Base-by-base conservation (phyloP, 92 coral and sea anemone genomes). In the Porites rus region DNA sequence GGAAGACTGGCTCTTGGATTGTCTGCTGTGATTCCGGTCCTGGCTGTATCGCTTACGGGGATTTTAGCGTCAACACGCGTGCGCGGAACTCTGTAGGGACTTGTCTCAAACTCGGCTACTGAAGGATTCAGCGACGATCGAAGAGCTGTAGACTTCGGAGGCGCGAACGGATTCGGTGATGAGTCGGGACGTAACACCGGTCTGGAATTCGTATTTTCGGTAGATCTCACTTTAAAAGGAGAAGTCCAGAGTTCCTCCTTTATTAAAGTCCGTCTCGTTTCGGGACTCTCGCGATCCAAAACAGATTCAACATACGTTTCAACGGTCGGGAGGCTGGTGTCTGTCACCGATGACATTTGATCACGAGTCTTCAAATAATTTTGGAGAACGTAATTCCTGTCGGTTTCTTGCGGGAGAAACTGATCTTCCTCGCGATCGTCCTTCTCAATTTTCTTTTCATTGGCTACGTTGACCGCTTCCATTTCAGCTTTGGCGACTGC, bases 401-500 rank as follows among this genome's bases (percentile, higher is more conserved):
- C 65, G 11, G n/a, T 65, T 69, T 81, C 86, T 16, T 72, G 50
- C 10, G 77, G 86, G 46, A 72, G 31, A 43, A 18, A 46, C 58
- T 72, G 9, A 50, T 22, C 51, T 69, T 46, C 58, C 77, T 2
- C 1, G 59, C 2, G 19, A 66, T 18, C 5, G 10, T n/a, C 28
- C 7, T 10, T 66, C 22, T 77, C 70, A 38, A 28, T 28, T 28
- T 28, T 28, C 81, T 17, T 69, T 58, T 77, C 76, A 59, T 82
- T 70, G 17, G 67, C 22, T 74, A 70, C 72, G 1, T 56, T 80
- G 18, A 80, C 59, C 18, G 84, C 76, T 63, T 80, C 74, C 75
- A 71, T 52, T 69, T 82, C 69, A 11, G 86, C 78, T 69, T 72
- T 82, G 1, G 78, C 78, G 53, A 82, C 78, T 62, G 70, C 78